phyloP scores from a whole-genome alignment of 2,113 vertebrate species.

The Carollia perspicillata region DNA sequence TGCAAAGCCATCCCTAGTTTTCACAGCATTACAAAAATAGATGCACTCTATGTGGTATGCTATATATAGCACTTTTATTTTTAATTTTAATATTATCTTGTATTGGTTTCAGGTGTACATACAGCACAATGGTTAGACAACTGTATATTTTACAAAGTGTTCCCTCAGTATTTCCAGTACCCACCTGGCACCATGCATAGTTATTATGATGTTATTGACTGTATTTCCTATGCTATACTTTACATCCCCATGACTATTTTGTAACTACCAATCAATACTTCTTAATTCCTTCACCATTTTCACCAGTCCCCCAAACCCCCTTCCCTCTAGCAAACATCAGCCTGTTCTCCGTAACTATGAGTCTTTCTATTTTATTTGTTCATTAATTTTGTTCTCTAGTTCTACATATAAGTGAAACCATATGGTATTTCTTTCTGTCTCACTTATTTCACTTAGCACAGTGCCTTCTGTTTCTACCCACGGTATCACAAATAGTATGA shows the following conservation, averaged over 20 bases:
- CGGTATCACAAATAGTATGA: not conserved
- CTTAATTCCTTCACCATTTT: not conserved
- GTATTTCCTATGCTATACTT: not conserved
- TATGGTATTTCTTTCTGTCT: not conserved
- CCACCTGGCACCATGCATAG: not conserved
- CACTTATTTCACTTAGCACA: not conserved
- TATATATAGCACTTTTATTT: not conserved
- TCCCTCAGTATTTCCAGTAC: not conserved
- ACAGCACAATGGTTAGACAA: not conserved
- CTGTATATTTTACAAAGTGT: not conserved
- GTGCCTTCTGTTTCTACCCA: not conserved
- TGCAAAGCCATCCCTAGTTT: not conserved
- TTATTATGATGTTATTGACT: not conserved
- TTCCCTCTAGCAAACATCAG: not conserved
- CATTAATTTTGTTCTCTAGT: not conserved
- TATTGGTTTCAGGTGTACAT: not conserved
- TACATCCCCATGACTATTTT: not conserved
- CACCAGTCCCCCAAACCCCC: not conserved
- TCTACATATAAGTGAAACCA: not conserved
- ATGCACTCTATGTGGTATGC: not conserved
- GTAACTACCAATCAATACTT: not conserved
- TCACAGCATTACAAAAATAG: not conserved
- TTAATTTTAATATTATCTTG: not conserved
- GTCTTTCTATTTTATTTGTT: not conserved
- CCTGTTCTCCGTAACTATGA: not conserved